Evolutionary conservation across 1,140 invertebrate species (phyloP), one percentile per base, ranked within the genome.

Genomic region (Pseudomyrmex cubaensis): DNA sequence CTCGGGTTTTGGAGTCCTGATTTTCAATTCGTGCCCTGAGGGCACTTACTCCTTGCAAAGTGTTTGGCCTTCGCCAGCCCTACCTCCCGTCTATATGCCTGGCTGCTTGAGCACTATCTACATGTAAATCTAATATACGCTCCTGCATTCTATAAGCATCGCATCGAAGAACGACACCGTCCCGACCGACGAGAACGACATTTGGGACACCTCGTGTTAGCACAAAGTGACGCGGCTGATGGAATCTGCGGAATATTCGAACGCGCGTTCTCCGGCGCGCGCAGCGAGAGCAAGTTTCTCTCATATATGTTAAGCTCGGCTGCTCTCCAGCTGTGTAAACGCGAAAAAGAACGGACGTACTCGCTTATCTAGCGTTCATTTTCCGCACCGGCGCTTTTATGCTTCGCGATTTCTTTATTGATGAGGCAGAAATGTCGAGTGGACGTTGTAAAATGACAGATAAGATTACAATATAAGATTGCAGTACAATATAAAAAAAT

Each of bases 121-220:
- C 90, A 90, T 90, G 90, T 90, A 90, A 90, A 90, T 90, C 89
- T 90, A 90, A 90, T 90, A 90, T 84, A 67, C 85, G 74, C 80
- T 75, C 85, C 80, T 89, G 66, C 74, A 89, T 88, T 89, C 87
- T 86, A 74, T 84, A 88, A 77, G 72, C 70, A 74, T 83, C 78
- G 61, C 61, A 62, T 80, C 57, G 69, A 78, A 69, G 73, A 67
- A 78, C 72, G 73, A 67, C 76, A 76, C 85, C 62, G 56, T 50
- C 59, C 56, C 17, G 35, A 56, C 15, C 52, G 73, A 63, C 78
- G 70, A 75, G 57, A 82, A 80, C 76, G 76, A 80, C 76, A 75
- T 85, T 69, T 76, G 54, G 66, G 61, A 77, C 83, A 61, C 67
- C 59, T 72, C 61, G 66, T 77, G 35, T 76, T 75, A 77, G 85